Percentiles rank a stretch among this genome's conserved stretches.
Evolutionary conservation across 2,797 vertebrate genomes (phyloP).

Genomic region (Enteromius viviparus): DNA sequence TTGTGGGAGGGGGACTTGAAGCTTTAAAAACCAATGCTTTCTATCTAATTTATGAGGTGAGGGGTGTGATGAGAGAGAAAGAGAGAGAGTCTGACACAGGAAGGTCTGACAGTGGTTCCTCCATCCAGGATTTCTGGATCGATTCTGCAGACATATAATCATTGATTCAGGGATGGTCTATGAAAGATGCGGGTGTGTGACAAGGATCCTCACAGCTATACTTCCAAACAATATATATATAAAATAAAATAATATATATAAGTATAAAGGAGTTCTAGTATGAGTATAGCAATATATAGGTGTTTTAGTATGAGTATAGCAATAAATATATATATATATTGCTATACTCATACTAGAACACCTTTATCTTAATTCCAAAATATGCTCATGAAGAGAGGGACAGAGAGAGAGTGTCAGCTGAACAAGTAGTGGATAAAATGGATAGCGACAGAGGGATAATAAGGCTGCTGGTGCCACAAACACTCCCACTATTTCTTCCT

Average conservation of each 20-base stretch:
- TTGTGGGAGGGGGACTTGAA: constrained; percentile 21
- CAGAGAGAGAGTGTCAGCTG: background rate
- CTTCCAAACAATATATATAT: constrained; percentile 44
- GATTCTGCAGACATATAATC: constrained; percentile 59
- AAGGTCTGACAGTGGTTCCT: constrained; percentile 42
- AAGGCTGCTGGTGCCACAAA: constrained; percentile 46
- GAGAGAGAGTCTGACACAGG: constrained; percentile 35
- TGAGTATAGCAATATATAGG: no score
- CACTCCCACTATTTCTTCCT: constrained; percentile 13
- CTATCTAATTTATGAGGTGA: constrained; percentile 56
- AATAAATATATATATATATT: background rate
- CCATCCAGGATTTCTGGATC: constrained; percentile 54
- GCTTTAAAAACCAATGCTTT: constrained; percentile 50
- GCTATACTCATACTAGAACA: background rate
- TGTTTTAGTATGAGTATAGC: no score
- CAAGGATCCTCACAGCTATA: constrained; percentile 33
- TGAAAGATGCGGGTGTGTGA: constrained; percentile 42
- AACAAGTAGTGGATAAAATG: constrained; percentile 38
- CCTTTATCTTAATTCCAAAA: background rate
- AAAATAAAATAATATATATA: no score
- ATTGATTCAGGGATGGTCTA: constrained; percentile 52
- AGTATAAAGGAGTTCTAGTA: no score
- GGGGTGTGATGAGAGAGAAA: constrained; percentile 1
- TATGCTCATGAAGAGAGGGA: background rate
- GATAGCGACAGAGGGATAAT: constrained; percentile 44